phyloP scores from a whole-genome alignment of 2,888 invertebrate species.

The Tuberolachnus salignus region DNA sequence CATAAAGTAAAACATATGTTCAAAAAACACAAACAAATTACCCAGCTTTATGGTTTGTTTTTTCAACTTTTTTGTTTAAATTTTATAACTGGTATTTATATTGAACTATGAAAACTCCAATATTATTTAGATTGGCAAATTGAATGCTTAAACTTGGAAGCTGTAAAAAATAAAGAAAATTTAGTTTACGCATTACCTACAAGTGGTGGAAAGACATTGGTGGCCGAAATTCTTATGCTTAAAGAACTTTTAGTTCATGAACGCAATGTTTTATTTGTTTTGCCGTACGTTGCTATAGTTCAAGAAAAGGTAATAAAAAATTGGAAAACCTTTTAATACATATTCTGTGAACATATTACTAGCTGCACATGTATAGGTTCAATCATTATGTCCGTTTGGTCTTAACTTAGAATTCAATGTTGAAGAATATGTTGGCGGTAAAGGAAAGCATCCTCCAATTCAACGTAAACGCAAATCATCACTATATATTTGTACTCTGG shows the following conservation, averaged over 20 bases:
- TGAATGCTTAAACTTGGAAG: conserved; percentile 83
- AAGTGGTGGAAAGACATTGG: conserved; percentile 95
- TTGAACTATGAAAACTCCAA: not conserved
- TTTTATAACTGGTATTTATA: not conserved
- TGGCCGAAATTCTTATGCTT: conserved; percentile 93
- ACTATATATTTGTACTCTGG: conserved; percentile 91
- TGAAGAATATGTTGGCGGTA: conserved; percentile 94
- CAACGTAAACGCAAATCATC: conserved; percentile 78
- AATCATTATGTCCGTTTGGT: conserved; percentile 84
- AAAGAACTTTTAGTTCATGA: conserved; percentile 80
- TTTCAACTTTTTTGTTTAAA: not conserved
- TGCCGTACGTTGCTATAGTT: conserved; percentile 95
- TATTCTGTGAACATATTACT: not conserved
- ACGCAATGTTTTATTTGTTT: conserved; percentile 83
- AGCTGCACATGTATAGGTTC: conserved; percentile 68
- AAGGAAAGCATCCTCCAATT: conserved; percentile 83
- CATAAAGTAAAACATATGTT: conserved; percentile 73
- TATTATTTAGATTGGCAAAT: conserved; percentile 94
- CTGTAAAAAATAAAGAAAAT: conserved; percentile 75
- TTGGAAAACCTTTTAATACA: not conserved
- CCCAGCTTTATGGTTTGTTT: conserved; percentile 77
- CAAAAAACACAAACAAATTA: conserved; percentile 77
- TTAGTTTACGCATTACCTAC: conserved; percentile 93
- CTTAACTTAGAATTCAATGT: conserved; percentile 84
- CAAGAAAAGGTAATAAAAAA: conserved; percentile 80